phyloP scores from a whole-genome alignment of 1,140 invertebrate species.

The Papilio machaon region DNA sequence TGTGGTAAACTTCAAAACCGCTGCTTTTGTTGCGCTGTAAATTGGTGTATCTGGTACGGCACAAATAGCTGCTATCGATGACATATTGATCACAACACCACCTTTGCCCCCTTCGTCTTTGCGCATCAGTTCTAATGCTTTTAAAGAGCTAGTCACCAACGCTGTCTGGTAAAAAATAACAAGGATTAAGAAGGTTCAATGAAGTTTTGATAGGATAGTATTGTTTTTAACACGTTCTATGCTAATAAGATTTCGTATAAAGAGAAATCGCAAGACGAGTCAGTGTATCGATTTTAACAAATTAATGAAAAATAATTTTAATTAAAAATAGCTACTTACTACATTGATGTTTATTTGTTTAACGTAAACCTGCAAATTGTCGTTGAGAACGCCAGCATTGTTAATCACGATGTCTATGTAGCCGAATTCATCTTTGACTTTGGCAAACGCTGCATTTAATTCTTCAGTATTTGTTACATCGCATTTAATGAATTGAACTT shows the following conservation, averaged over 20 bases:
- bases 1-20: constrained; percentile 80
- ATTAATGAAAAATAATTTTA: not conserved
- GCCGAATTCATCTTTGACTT: constrained; percentile 61
- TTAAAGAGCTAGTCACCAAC: constrained; percentile 57
- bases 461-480: constrained; percentile 84
- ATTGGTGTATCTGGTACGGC: constrained; percentile 79
- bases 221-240: no score
- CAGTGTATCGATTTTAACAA: no score
- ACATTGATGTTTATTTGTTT: constrained; percentile 57
- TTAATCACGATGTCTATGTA: constrained; percentile 69
- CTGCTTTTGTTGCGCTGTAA: constrained; percentile 86
- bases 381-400: constrained; percentile 80
- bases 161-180: constrained; percentile 50
- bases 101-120: constrained; percentile 82
- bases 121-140: constrained; percentile 80
- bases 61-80: constrained; percentile 83
- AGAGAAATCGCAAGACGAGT: no score
- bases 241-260: no score
- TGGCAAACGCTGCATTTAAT: constrained; percentile 83
- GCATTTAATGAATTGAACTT: constrained; percentile 76
- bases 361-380: constrained; percentile 45
- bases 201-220: not conserved
- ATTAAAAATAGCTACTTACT: constrained; percentile 45
- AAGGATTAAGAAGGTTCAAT: not conserved
- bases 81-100: constrained; percentile 85